phyloP scores from a whole-genome alignment of 1,140 invertebrate species.

The Bombus confusus region DNA sequence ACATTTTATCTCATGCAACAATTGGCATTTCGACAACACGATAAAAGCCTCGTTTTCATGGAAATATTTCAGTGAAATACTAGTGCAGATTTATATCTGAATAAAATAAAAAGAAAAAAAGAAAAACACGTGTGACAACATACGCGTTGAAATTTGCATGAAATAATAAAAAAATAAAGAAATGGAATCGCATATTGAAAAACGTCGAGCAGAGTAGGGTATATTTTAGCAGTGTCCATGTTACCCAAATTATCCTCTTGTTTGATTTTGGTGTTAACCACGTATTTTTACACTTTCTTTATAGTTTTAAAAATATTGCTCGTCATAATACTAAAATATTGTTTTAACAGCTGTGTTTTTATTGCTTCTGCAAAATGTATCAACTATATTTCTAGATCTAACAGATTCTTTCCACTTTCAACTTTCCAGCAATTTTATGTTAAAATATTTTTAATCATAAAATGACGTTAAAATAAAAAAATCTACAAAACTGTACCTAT shows the following conservation, averaged over 20 bases:
- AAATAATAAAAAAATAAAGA: not conserved
- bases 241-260: not conserved
- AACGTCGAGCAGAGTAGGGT: not conserved
- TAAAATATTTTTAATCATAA: not conserved
- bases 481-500: not conserved
- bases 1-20: not conserved
- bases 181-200: not conserved
- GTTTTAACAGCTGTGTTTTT: no score
- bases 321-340: no score
- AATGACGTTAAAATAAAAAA: not conserved
- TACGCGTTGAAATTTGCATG: not conserved
- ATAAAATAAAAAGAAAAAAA: not conserved
- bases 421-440: not conserved
- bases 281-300: not conserved
- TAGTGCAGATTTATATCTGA: not conserved
- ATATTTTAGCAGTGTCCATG: not conserved
- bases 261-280: not conserved
- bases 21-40: not conserved
- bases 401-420: not conserved
- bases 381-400: not conserved
- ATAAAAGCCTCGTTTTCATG: not conserved
- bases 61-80: constrained; percentile 8
- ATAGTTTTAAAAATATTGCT: not conserved
- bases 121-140: no score
- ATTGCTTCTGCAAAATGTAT: not conserved